A percentile compares a stretch with the other conserved stretches of the same genome.
These are phyloP conservation scores for Furcula furcula DNA, from an alignment of 2,888 invertebrate species.

Conservation along the genomic window DNA sequence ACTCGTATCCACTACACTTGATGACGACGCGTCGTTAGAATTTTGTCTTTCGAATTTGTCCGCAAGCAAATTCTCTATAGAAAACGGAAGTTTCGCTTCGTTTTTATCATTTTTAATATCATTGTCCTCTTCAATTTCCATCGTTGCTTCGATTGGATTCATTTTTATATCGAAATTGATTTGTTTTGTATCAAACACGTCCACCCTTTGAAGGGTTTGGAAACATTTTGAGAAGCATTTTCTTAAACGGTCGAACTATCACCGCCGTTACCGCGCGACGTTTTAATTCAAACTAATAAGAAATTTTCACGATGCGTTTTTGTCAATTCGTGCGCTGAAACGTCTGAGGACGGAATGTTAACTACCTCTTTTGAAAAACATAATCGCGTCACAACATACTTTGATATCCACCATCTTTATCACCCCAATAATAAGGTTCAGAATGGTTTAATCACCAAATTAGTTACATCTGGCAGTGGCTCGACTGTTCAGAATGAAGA, in stretches of 20 bases:
- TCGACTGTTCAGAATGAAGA: conserved; percentile 66
- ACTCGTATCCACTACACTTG: conserved; percentile 28
- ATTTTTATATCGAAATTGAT: too few relatives aligned
- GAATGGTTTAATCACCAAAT: conserved; percentile 32
- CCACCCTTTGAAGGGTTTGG: conserved; percentile 21
- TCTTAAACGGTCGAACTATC: conserved; percentile 18
- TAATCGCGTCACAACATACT: conserved; percentile 35
- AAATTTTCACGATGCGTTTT: conserved; percentile 71
- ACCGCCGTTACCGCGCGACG: conserved; percentile 17
- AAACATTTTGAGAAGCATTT: conserved; percentile 34
- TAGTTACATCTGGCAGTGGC: conserved; percentile 47
- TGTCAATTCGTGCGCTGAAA: conserved; percentile 74
- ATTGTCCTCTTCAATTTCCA: conserved; percentile 46
- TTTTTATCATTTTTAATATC: conserved; percentile 45
- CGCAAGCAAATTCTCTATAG: conserved; percentile 67
- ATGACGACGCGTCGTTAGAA: conserved; percentile 27
- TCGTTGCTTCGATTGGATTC: conserved; percentile 27
- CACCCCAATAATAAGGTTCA: conserved; percentile 24
- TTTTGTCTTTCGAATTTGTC: conserved; percentile 50
- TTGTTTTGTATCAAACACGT: conserved; percentile 34
- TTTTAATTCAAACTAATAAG: conserved; percentile 69
- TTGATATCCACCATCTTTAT: conserved; percentile 26
- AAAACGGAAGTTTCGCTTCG: conserved; percentile 63
- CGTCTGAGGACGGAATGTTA: conserved; percentile 64
- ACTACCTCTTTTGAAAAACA: conserved; percentile 68